Base-by-base conservation (phyloP, 2,888 invertebrate species). In the Plusia festucae region DNA sequence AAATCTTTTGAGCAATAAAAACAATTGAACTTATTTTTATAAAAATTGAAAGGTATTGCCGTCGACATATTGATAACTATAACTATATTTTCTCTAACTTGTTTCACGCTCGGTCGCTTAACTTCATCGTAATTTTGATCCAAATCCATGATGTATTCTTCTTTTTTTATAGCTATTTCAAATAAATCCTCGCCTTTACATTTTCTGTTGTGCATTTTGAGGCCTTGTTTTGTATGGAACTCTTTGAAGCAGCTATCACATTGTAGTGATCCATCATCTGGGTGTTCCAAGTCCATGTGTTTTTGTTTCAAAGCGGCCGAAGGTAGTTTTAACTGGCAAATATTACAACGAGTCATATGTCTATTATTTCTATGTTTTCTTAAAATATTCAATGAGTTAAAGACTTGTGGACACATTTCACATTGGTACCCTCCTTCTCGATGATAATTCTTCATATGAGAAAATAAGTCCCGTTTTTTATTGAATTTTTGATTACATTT, bases 1-100 rank as follows among this genome's bases (percentile, higher is more conserved):
- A 95, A 95, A 60, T 94, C 93, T 87, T 93, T 93, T 0, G 93
- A 93, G 55, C 95, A 95, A 68, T 92, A 95, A 69, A 95, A 95
- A 55, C 95, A 95, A 40, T 94, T 94, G 53, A 94, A 95, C 68
- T 93, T 94, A 68, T 94, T 95, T 66, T 94, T 93, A 76, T 91
- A 93, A 67, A 94, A 94, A 70, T 93, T 94, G 67, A 95, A 95
- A 5, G 95, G 95, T 81, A 95, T 88, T 0, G 94, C 94, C 0
- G 95, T 95, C 0, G 95, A 95, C 94, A 94, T 94, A 46, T 93
- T 94, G 1, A 95, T 89, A 0, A 95, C 90, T 11, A 83, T 91
- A 0, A 93, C 90, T 15, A 95, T 92, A 59, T 95, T 95, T 62
- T 93, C 90, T 1, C 94, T 76, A 0, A 95, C 90, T 69, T 92